Evolutionary conservation across 1,140 invertebrate genomes (phyloP).

Genomic region (Palaemon carinicauda): DNA sequence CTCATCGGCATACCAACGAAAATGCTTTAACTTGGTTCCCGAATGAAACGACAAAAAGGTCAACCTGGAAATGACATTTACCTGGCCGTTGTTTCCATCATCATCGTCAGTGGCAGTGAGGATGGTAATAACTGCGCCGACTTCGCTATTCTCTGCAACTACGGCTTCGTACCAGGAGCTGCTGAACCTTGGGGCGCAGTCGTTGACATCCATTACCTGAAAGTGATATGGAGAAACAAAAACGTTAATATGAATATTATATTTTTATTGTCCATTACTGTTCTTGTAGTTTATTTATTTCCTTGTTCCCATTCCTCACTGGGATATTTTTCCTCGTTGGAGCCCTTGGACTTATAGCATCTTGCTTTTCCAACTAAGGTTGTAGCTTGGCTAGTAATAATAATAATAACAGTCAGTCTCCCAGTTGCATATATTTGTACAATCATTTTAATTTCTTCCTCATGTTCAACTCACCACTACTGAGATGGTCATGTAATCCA

Average conservation of each 20-base stretch:
- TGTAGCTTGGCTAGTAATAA: no score
- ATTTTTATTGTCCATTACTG: no score
- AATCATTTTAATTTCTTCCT: no score
- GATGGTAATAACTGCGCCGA: constrained; percentile 39
- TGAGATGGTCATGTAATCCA: constrained; percentile 59
- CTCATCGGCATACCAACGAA: neutral
- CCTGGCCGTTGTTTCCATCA: constrained; percentile 49
- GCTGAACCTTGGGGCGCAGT: constrained; percentile 47
- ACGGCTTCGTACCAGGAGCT: neutral
- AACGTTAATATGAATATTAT: no score
- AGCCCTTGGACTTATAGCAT: no score
- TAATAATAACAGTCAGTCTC: no score
- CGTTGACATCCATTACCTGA: constrained; percentile 58
- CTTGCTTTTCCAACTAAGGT: no score
- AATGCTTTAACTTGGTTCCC: neutral
- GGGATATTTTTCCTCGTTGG: no score
- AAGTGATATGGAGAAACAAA: neutral
- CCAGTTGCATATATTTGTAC: no score
- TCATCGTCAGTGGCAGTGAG: constrained; percentile 54
- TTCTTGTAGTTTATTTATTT: no score
- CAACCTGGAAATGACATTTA: neutral
- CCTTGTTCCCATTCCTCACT: no score
- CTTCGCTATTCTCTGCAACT: constrained; percentile 50
- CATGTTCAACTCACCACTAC: constrained; percentile 45
- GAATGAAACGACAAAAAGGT: neutral